phyloP scores from a whole-genome alignment of 2,113 vertebrate genomes.

The Rattus norvegicus region DNA sequence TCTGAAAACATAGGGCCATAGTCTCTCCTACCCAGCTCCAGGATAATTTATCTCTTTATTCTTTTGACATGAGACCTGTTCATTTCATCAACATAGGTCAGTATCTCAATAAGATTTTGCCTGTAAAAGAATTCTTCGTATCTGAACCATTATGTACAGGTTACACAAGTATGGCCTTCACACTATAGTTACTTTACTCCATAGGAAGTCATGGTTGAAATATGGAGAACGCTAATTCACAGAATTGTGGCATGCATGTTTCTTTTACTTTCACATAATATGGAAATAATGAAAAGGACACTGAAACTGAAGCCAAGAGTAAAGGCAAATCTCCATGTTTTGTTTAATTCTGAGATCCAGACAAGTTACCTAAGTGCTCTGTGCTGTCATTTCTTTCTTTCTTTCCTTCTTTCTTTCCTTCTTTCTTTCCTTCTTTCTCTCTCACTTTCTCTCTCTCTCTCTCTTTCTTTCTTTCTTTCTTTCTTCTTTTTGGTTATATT shows the following conservation, averaged over 20 bases:
- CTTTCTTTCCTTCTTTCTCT: too few species aligned
- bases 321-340: not conserved
- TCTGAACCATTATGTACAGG: fast-evolving
- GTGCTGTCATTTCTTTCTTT: too few species aligned
- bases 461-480: too few species aligned
- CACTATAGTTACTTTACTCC: not conserved
- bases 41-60: not conserved
- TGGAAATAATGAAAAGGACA: not conserved
- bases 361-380: not conserved
- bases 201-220: not conserved
- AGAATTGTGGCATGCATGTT: not conserved
- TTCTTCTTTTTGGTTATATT: too few species aligned
- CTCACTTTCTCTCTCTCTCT: too few species aligned
- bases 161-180: not conserved
- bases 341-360: not conserved
- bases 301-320: not conserved
- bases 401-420: too few species aligned
- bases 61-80: not conserved
- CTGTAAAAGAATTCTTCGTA: not conserved
- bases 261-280: too few species aligned
- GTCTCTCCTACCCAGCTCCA: not conserved
- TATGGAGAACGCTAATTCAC: not conserved
- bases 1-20: not conserved
- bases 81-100: not conserved
- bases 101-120: not conserved